Evolutionary conservation across 2,797 vertebrate genomes (phyloP), one percentile per base, ranked within the genome.

Genomic region (Pseudopleuronectes americanus): DNA sequence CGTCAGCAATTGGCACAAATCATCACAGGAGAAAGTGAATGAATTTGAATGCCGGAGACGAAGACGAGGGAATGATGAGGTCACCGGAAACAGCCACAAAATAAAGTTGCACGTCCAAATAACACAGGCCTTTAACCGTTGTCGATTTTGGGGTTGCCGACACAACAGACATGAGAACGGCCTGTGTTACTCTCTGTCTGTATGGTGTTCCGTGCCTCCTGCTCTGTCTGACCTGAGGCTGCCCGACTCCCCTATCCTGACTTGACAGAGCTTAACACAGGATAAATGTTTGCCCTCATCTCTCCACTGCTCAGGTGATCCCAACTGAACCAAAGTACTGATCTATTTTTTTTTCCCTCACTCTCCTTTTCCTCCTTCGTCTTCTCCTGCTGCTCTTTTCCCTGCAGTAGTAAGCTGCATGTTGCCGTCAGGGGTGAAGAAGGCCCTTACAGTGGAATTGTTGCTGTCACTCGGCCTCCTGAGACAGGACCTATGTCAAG

Each of bases 401-500:
- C 53, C 68, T 68, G 66, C 67, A 33, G 74, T 65, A 49, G 70
- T 45, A 63, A 83, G 63, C 75, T 63, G 67, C 43, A 66, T 10
- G 62, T 64, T 65, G 56, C 74, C 36, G 10, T 38, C 56, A 41
- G 71, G 66, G 68, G 64, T 12, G 45, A 71, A n/a, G 69, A 60
- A 65, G 78, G 85, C 71, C 84, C 76, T 60, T 65, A 77, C 68
- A 55, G 71, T 57, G 12, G 33, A 76, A 64, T 64, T 47, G 38
- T 67, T 71, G 68, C 79, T 84, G 85, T 76, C 80, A 84, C 57
- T 74, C 69, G 57, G 72, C 38, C 80, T 71, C 68, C 49, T 8
- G 83, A 86, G 85, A 74, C 63, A 62, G n/a, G 86, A 85, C 81
- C 76, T 67, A 67, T 74, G 81, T 84, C 76, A 79, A 74, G 77